These are phyloP conservation scores for Chamaea fasciata DNA, from an alignment of 2,113 vertebrate genomes.

Conservation along the genomic window DNA sequence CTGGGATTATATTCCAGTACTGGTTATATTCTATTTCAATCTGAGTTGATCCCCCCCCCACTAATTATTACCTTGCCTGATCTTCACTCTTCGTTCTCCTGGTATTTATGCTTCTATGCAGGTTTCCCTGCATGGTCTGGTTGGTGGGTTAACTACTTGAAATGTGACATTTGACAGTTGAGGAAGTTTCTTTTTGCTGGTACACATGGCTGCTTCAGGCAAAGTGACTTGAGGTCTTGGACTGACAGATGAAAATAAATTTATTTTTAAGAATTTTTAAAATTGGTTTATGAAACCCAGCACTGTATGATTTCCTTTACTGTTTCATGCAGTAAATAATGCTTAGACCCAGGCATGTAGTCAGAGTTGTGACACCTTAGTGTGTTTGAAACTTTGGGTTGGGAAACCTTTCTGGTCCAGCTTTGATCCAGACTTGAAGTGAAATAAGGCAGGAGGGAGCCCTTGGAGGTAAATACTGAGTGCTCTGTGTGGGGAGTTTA, in stretches of 20 bases:
- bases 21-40: background rate
- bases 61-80: background rate
- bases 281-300: background rate
- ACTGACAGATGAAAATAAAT: background rate
- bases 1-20: background rate
- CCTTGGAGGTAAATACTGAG: background rate
- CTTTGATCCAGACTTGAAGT: background rate
- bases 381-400: background rate
- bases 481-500: background rate
- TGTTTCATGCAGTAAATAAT: background rate
- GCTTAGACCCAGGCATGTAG: background rate
- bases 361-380: background rate
- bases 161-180: background rate
- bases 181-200: background rate
- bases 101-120: background rate
- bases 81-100: background rate
- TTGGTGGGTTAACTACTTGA: background rate
- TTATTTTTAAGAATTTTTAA: background rate
- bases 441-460: background rate
- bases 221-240: background rate
- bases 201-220: background rate
- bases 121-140: background rate
- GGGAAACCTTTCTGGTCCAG: background rate
- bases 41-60: background rate
- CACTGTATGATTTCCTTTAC: background rate